These are phyloP conservation scores for Nasonia oneida DNA, from an alignment of 2,888 invertebrate species.

Conservation along the genomic window DNA sequence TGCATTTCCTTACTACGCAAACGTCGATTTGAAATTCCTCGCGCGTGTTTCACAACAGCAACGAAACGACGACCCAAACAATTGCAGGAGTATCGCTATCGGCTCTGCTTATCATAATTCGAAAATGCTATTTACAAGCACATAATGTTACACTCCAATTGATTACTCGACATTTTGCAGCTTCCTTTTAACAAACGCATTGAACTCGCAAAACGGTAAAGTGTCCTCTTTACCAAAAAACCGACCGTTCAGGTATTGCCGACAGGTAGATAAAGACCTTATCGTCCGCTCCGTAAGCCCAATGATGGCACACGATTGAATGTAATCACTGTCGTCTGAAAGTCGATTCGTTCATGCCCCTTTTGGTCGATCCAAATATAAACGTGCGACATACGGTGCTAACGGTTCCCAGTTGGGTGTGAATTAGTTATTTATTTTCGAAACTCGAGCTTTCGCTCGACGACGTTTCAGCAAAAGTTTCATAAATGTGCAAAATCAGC, in stretches of 20 bases:
- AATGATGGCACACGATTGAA: slow-evolving; percentile 28
- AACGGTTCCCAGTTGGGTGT: neutral
- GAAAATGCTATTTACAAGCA: slow-evolving; percentile 1
- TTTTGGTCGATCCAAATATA: neutral
- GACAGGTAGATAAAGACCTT: slow-evolving; percentile 13
- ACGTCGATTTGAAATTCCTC: no score
- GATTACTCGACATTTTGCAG: neutral
- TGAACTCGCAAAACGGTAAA: neutral
- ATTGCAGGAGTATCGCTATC: neutral
- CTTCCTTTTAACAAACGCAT: neutral
- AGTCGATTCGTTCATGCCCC: slow-evolving; percentile 11
- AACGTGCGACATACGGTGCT: neutral
- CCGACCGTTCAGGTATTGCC: neutral
- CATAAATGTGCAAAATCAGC: neutral
- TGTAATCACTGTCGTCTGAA: slow-evolving; percentile 30
- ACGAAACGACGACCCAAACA: neutral
- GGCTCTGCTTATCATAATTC: neutral
- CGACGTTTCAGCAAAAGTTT: neutral
- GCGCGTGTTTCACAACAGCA: neutral
- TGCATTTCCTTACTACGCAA: neutral
- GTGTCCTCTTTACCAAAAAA: neutral
- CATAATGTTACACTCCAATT: neutral
- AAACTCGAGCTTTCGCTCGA: no score
- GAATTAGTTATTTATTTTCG: neutral
- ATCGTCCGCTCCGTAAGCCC: slow-evolving; percentile 16